Percentiles rank a stretch among this genome's conserved stretches.
These are phyloP conservation scores for Lepidurus apus DNA, from an alignment of 1,140 invertebrate genomes.

Conservation along the genomic window DNA sequence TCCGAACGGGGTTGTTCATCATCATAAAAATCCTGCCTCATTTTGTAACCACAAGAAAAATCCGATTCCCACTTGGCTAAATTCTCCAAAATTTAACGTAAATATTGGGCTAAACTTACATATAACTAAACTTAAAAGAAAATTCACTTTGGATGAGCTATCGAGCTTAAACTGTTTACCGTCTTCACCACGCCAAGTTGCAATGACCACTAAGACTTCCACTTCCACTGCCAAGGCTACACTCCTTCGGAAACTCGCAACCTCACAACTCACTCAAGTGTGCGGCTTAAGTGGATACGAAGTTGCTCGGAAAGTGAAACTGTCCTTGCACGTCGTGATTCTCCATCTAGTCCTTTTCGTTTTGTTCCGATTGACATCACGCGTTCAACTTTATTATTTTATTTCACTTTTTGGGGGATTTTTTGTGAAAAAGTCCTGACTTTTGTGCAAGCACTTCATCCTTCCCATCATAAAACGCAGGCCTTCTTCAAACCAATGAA, in stretches of 20 bases:
- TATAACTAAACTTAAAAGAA: neutral
- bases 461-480: neutral
- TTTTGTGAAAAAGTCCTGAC: neutral
- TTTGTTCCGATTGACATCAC: neutral
- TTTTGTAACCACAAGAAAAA: neutral
- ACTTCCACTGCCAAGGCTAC: constrained; percentile 17
- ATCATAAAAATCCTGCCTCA: neutral
- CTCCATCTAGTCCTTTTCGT: neutral
- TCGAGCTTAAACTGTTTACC: neutral
- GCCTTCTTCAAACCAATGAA: neutral
- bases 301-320: constrained; percentile 18
- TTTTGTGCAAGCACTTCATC: neutral
- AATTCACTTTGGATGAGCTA: neutral
- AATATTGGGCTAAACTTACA: too few relatives aligned
- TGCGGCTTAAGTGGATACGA: neutral
- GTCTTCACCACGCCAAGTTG: neutral
- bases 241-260: neutral
- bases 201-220: constrained; percentile 14
- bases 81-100: neutral
- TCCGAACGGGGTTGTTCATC: constrained; percentile 6
- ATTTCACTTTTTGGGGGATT: neutral
- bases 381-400: neutral
- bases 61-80: neutral
- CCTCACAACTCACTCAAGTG: constrained; percentile 12
- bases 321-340: neutral